phyloP scores from a whole-genome alignment of 2,888 invertebrate species.

The Tipula vernalis region DNA sequence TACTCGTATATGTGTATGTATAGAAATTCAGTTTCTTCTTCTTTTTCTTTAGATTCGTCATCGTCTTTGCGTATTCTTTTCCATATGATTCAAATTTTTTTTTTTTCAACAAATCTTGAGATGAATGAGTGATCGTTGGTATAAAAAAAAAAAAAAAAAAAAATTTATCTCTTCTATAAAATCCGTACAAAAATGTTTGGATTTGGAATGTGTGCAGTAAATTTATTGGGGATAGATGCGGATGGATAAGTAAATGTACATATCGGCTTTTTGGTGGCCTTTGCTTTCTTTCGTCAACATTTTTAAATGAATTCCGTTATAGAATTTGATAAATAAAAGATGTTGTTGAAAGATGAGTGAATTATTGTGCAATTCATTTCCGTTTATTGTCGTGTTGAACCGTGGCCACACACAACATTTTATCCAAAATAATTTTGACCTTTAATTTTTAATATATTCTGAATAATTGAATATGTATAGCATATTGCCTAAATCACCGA shows the following conservation, averaged over 20 bases:
- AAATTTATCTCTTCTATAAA: not conserved
- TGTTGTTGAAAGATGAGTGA: no score
- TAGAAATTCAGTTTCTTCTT: not conserved
- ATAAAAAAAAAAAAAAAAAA: not conserved
- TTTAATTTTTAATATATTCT: not conserved
- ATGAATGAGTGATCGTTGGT: not conserved
- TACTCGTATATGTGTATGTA: not conserved
- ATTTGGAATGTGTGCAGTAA: not conserved
- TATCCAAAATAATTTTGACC: not conserved
- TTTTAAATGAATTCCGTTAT: no score
- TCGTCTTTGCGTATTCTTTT: not conserved
- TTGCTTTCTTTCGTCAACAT: no score
- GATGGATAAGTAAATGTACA: not conserved
- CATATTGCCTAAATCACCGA: not conserved
- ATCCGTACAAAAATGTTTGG: not conserved
- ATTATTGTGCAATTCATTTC: not conserved
- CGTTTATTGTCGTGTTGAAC: not conserved
- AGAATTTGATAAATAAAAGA: no score
- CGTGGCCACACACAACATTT: not conserved
- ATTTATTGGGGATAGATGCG: not conserved
- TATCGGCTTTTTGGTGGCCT: no score
- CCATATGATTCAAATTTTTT: not conserved
- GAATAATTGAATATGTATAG: not conserved
- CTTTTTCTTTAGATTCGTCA: not conserved
- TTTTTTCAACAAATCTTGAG: not conserved